Percentiles rank a stretch among this genome's conserved stretches.
These are phyloP conservation scores for Cyclopterus lumpus DNA, from an alignment of 2,797 vertebrate species.

Conservation along the genomic window DNA sequence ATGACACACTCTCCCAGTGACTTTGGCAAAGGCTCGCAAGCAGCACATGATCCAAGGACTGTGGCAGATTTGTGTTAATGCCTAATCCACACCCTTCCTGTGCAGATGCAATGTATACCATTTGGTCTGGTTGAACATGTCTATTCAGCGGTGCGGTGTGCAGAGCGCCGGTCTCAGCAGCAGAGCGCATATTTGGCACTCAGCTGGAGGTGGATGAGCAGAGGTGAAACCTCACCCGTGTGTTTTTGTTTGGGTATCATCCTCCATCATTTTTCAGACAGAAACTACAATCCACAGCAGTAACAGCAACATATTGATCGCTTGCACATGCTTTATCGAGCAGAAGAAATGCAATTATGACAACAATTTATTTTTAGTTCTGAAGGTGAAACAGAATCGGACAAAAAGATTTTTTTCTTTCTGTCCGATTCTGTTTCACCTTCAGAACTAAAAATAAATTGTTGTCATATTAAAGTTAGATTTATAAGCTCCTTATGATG, in stretches of 20 bases:
- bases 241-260: conserved; percentile 2
- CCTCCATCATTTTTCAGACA: conserved; percentile 7
- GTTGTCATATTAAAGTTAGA: not conserved
- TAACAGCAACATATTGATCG: conserved; percentile 10
- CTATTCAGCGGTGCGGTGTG: conserved; percentile 10
- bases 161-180: conserved; percentile 14
- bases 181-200: not conserved
- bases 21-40: not conserved
- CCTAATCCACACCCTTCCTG: not conserved
- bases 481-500: not conserved
- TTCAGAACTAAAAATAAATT: not conserved
- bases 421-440: not conserved
- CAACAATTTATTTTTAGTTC: not conserved
- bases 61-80: not conserved
- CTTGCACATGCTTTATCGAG: not conserved
- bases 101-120: not conserved
- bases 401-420: too few relatives aligned
- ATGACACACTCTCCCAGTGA: not conserved
- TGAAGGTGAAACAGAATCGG: not conserved
- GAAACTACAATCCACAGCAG: conserved; percentile 4
- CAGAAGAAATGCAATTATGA: not conserved
- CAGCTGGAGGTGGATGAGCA: conserved; percentile 5
- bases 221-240: not conserved
- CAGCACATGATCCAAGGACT: not conserved
- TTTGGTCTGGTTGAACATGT: not conserved